Percentiles rank a stretch among this genome's conserved stretches.
These are phyloP conservation scores for Charanyca ferruginea DNA, from an alignment of 2,888 invertebrate species.

Conservation along the genomic window DNA sequence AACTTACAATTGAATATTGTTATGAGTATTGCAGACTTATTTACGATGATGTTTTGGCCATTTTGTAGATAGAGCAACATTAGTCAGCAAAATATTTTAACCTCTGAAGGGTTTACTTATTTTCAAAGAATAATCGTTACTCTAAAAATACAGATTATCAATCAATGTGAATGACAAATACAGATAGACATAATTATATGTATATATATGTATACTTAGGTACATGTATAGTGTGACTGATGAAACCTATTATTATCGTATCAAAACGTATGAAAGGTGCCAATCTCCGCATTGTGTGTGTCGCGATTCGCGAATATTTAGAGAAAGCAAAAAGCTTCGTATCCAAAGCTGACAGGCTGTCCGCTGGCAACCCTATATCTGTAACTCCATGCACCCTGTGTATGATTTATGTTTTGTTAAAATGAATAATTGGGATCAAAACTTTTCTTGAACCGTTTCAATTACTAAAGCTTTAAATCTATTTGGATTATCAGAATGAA, in stretches of 20 bases:
- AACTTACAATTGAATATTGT: constrained; percentile 35
- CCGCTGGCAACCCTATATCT: no score
- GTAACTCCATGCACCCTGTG: no score
- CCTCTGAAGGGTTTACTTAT: constrained; percentile 6
- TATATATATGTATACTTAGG: no score
- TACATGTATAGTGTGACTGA: constrained; percentile 1
- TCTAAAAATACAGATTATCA: constrained; percentile 5
- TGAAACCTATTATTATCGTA: neutral
- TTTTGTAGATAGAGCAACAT: neutral
- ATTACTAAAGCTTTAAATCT: constrained; percentile 2
- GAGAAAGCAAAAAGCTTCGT: no score
- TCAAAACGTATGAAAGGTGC: neutral
- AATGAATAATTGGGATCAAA: constrained; percentile 5
- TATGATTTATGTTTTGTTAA: neutral
- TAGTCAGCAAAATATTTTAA: constrained; percentile 14
- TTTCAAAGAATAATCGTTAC: neutral
- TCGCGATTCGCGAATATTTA: no score
- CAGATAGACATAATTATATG: neutral
- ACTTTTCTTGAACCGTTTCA: constrained; percentile 30
- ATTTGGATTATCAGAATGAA: constrained; percentile 24
- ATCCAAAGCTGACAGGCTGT: no score
- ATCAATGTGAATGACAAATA: constrained; percentile 3
- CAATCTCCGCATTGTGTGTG: no score
- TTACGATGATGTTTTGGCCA: constrained; percentile 10
- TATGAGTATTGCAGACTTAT: constrained; percentile 27